Evolutionary conservation across 2,888 invertebrate genomes (phyloP).

Genomic region (Orthonevra nobilis): DNA sequence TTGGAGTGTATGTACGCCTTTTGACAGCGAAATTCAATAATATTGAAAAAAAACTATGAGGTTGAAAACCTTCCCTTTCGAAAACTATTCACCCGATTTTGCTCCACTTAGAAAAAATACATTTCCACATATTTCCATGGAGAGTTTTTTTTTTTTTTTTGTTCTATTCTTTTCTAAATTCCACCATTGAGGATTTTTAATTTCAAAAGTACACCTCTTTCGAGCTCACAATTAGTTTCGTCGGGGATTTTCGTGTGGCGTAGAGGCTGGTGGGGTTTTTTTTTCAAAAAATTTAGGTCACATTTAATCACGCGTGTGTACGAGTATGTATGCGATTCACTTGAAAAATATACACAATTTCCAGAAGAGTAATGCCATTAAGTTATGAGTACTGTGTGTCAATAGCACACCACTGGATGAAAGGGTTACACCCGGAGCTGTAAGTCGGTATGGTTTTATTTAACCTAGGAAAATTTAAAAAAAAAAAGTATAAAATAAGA

Average conservation of each 20-base stretch:
- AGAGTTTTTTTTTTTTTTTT: constrained; percentile 21
- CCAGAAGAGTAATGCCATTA: constrained; percentile 55
- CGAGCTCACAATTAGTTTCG: constrained; percentile 64
- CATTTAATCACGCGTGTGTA: constrained; percentile 26
- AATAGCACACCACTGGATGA: constrained; percentile 42
- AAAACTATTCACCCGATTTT: constrained; percentile 9
- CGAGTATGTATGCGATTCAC: constrained; percentile 27
- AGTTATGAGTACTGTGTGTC: constrained; percentile 59
- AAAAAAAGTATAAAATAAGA: constrained; percentile 13
- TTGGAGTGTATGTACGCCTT: constrained; percentile 4
- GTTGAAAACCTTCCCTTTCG: not conserved
- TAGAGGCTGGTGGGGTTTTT: constrained; percentile 8
- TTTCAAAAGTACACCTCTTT: constrained; percentile 67
- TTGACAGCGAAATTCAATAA: constrained; percentile 27
- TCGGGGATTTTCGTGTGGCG: constrained; percentile 32
- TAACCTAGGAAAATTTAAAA: constrained; percentile 37
- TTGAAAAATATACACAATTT: constrained; percentile 35
- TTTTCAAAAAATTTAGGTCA: constrained; percentile 59
- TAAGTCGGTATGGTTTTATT: constrained; percentile 46
- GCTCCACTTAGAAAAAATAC: constrained; percentile 36
- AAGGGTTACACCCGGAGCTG: constrained; percentile 26
- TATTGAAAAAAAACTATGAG: no score
- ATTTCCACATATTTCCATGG: constrained; percentile 55
- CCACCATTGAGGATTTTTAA: constrained; percentile 49
- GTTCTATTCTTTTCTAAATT: not conserved